Conservation (phyloP, 2,888 invertebrate genomes). For the Tubulanus polymorphus region DNA sequence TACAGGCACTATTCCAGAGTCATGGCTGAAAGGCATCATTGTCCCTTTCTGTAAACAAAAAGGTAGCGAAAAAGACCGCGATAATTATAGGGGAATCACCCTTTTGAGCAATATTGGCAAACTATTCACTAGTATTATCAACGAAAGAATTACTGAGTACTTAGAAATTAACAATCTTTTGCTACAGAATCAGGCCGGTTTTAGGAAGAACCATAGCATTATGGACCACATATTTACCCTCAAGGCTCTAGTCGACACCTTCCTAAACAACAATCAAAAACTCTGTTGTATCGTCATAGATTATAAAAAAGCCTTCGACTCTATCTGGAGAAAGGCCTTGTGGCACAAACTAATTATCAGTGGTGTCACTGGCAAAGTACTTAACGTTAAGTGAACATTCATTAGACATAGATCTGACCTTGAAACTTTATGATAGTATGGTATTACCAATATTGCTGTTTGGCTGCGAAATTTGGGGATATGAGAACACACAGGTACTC, state of each 20-base stretch:
- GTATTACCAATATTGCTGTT: no score
- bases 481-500: no score
- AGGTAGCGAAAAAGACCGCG: slow-evolving; percentile 13
- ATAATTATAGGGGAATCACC: slow-evolving; percentile 18
- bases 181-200: slow-evolving; percentile 20
- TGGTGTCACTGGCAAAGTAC: slow-evolving; percentile 2
- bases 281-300: slow-evolving; percentile 18
- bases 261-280: slow-evolving; percentile 6
- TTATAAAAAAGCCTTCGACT: slow-evolving; percentile 15
- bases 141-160: slow-evolving; percentile 16
- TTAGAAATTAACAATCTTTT: slow-evolving; percentile 9
- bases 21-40: slow-evolving; percentile 12
- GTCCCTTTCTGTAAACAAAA: slow-evolving; percentile 14
- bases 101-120: slow-evolving; percentile 15
- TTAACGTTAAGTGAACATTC: no score
- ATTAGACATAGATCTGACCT: no score
- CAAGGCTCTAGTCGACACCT: slow-evolving; percentile 10
- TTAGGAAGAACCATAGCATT: slow-evolving; percentile 12
- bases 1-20: slow-evolving; percentile 6
- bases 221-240: slow-evolving; percentile 20
- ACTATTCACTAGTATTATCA: slow-evolving; percentile 17
- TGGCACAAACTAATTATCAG: slow-evolving; percentile 15
- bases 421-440: no score
- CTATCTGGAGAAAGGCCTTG: slow-evolving; percentile 13
- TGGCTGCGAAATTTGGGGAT: no score